phyloP scores from a whole-genome alignment of 2,888 invertebrate species.

The Diaphora mendica region DNA sequence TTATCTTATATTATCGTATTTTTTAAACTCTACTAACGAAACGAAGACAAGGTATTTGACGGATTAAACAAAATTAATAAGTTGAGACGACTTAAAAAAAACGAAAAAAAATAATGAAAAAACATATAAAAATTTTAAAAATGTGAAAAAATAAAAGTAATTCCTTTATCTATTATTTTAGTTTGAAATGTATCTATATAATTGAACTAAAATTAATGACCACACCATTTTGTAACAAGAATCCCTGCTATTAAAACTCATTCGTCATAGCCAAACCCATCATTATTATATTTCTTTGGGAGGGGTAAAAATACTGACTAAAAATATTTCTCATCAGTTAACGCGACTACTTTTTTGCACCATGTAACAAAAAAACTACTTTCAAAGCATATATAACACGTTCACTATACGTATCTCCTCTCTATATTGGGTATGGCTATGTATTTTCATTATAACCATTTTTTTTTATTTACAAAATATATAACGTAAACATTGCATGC shows the following conservation, averaged over 20 bases:
- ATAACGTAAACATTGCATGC: not conserved
- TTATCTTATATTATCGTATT: too few relatives aligned
- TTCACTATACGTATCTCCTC: not conserved
- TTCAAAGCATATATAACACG: not conserved
- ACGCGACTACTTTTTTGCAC: not conserved
- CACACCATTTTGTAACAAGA: not conserved
- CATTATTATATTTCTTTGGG: not conserved
- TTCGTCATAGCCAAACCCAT: not conserved
- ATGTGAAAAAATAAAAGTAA: not conserved
- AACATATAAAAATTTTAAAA: not conserved
- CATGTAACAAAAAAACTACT: too few relatives aligned
- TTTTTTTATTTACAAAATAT: not conserved
- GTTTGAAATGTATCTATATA: not conserved
- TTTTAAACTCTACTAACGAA: not conserved
- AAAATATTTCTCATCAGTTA: not conserved
- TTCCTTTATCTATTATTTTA: not conserved
- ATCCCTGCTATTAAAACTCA: not conserved
- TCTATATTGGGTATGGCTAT: not conserved
- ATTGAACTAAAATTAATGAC: not conserved
- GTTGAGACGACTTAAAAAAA: too few relatives aligned
- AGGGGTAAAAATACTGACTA: not conserved
- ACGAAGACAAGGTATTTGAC: too few relatives aligned
- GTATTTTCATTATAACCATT: not conserved
- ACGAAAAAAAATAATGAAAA: not conserved
- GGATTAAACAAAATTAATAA: not conserved